Percentiles rank a stretch among this genome's conserved stretches.
phyloP scores from a whole-genome alignment of 2,113 vertebrate species.

The Arizona elegans region DNA sequence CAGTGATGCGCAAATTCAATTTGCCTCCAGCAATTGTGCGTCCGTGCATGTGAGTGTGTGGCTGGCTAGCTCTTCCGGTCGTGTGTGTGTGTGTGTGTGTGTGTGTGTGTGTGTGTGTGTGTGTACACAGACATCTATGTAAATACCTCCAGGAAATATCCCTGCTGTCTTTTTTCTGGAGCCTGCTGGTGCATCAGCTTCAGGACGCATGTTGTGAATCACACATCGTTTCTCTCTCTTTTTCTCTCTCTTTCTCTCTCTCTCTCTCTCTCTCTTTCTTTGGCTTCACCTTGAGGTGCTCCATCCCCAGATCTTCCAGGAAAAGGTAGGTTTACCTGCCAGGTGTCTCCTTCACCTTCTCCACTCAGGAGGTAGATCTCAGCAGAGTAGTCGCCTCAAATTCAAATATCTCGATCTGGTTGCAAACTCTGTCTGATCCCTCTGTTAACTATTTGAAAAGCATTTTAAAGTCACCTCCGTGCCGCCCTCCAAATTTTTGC shows the following conservation, averaged over 20 bases:
- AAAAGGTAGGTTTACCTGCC: slow-evolving; percentile 42
- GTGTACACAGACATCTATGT: slow-evolving; percentile 23
- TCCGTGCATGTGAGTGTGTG: background rate
- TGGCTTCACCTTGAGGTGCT: background rate
- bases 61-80: background rate
- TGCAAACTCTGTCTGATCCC: background rate
- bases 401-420: background rate
- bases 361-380: background rate
- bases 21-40: background rate
- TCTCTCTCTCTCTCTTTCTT: background rate
- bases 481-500: background rate
- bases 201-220: background rate
- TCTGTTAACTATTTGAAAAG: background rate
- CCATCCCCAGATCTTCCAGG: fast-evolving
- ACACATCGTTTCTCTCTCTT: background rate
- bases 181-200: background rate
- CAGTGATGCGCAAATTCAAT: background rate
- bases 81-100: background rate
- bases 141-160: slow-evolving; percentile 52
- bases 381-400: background rate
- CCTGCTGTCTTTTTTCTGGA: background rate
- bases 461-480: background rate
- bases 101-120: background rate
- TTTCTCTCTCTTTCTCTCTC: fast-evolving
- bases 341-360: background rate